Base-by-base conservation (phyloP, 2,888 invertebrate genomes). In the Pantelozetes paolii region DNA sequence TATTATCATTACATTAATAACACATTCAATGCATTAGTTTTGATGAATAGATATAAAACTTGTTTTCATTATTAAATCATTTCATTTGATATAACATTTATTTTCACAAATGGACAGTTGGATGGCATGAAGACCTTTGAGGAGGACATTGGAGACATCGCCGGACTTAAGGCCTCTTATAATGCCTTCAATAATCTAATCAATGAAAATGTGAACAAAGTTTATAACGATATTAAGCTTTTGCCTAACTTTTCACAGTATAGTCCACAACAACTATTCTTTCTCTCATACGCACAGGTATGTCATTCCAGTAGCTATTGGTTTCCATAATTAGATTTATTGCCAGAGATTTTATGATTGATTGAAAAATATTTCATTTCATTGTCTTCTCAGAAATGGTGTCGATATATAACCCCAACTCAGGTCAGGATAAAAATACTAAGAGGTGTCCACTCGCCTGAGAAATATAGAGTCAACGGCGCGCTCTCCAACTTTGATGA, bases 401-500 rank as follows among this genome's bases (percentile, higher is more conserved):
- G 74, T 74, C 74, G 74, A 1, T 74, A 50, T 71, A 74, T 36
- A 48, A 64, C 74, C n/a, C 54, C 54, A 8, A 3, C 23, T n/a
- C 74, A 74, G 28, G 71, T 71, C 23, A 54, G 74, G 2, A 15
- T 71, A 0, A 71, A 70, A 28, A 74, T 74, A 3, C 36, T 71
- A 23, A 54, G 70, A 32, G 57, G 59, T 18, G 74, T 74, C 15
- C 74, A 74, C 26, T 50, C 50, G 45, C 74, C 74, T 1, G 74
- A 70, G 11, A 71, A 74, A 20, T 74, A 74, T 28, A 45, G 77
- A 69, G 78, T 78, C 9, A 77, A 77, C 48, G 78, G 78, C 50
- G 77, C 78, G 1, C 59, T 78, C 11, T 77, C 77, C 1, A 78
- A 78, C 69, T 78, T 75, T 15, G 75, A 75, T 30, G 74, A 77